Conservation (phyloP, 1,140 invertebrate species). For the Sesamia nonagrioides region DNA sequence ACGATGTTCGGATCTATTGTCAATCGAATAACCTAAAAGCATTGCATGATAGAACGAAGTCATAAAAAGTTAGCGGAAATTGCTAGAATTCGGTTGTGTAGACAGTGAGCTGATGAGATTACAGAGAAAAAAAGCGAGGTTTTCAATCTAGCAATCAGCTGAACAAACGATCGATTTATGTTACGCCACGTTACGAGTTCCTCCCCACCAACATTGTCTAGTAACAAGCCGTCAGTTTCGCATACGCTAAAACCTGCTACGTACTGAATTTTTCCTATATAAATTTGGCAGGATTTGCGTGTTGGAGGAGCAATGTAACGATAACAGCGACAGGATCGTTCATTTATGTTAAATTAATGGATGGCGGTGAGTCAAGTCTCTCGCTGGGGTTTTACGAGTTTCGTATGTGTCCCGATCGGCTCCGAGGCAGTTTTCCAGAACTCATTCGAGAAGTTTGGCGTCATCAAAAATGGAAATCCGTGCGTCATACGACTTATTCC, state of each 20-base stretch:
- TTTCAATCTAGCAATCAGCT: constrained; percentile 79
- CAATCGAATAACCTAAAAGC: constrained; percentile 48
- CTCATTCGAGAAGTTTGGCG: constrained; percentile 77
- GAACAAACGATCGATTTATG: constrained; percentile 80
- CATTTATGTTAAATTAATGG: constrained; percentile 71
- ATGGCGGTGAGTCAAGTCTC: constrained; percentile 64
- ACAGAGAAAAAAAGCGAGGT: constrained; percentile 67
- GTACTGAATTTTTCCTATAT: constrained; percentile 71
- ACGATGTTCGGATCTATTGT: constrained; percentile 42
- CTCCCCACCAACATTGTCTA: constrained; percentile 63
- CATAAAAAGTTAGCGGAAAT: constrained; percentile 32
- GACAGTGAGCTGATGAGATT: constrained; percentile 54
- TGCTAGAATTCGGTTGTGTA: constrained; percentile 35
- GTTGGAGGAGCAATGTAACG: constrained; percentile 77
- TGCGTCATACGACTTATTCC: constrained; percentile 64
- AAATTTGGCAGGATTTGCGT: constrained; percentile 75
- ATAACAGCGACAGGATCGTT: constrained; percentile 71
- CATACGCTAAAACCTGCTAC: constrained; percentile 69
- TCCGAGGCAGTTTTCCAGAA: constrained; percentile 72
- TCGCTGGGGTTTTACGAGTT: constrained; percentile 78
- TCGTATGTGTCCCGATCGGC: constrained; percentile 76
- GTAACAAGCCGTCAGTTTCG: constrained; percentile 69
- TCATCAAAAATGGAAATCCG: constrained; percentile 73
- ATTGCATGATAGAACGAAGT: constrained; percentile 16
- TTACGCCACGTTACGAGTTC: constrained; percentile 72